Conservation (phyloP, 2,797 vertebrate genomes). For the Podarcis siculus region DNA sequence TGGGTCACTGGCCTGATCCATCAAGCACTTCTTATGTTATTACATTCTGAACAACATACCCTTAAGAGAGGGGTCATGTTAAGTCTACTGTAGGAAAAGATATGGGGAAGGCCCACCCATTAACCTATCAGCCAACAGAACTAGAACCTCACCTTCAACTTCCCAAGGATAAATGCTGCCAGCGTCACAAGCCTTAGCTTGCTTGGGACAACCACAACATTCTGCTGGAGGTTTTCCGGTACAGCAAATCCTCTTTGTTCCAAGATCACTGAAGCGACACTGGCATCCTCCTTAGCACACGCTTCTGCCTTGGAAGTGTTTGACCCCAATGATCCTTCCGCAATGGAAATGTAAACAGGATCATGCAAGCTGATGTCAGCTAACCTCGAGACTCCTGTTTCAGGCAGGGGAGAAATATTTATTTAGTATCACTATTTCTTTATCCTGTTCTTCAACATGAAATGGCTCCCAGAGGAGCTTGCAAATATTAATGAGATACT, state of each 20-base stretch:
- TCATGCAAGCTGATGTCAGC: conserved; percentile 87
- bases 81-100: neutral
- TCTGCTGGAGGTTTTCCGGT: conserved; percentile 86
- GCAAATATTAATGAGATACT: too few relatives aligned
- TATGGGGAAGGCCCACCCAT: too few relatives aligned
- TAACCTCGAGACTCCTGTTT: conserved; percentile 84
- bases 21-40: too few relatives aligned
- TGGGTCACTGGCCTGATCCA: too few relatives aligned
- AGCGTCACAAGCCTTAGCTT: conserved; percentile 91
- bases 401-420: too few relatives aligned
- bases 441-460: too few relatives aligned
- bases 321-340: conserved; percentile 68
- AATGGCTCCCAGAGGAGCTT: too few relatives aligned
- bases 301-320: neutral
- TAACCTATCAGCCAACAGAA: neutral
- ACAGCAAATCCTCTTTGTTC: conserved; percentile 83
- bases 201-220: conserved; percentile 88
- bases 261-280: neutral
- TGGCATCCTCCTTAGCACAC: neutral
- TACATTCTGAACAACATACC: too few relatives aligned
- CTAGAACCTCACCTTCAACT: conserved; percentile 83
- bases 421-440: too few relatives aligned
- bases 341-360: conserved; percentile 83
- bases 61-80: too few relatives aligned
- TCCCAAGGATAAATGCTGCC: conserved; percentile 90